Conservation (phyloP, 2,888 invertebrate species). For the Noctua janthe region DNA sequence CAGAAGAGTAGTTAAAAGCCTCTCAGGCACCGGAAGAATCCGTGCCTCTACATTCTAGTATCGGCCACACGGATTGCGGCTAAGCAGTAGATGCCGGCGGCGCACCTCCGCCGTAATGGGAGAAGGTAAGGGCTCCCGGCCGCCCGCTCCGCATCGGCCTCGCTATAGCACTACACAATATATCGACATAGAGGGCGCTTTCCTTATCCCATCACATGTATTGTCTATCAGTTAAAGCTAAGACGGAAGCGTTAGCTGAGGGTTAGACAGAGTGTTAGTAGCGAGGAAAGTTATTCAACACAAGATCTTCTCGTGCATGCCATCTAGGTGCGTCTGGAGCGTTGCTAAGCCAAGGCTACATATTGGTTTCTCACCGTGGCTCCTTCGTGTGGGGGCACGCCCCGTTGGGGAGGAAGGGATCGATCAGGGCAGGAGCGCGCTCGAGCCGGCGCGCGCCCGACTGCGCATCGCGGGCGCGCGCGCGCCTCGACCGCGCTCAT, state of each 20-base stretch:
- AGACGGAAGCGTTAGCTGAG: slow-evolving; percentile 87
- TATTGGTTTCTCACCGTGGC: slow-evolving; percentile 89
- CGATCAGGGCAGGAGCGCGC: slow-evolving; percentile 76
- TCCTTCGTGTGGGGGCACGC: slow-evolving; percentile 85
- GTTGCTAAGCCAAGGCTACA: slow-evolving; percentile 89
- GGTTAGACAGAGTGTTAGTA: slow-evolving; percentile 85
- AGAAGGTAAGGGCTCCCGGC: slow-evolving; percentile 90
- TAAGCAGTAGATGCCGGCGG: slow-evolving; percentile 88
- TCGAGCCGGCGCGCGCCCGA: slow-evolving; percentile 78
- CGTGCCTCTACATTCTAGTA: slow-evolving; percentile 82
- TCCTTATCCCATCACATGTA: slow-evolving; percentile 94
- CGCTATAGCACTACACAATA: slow-evolving; percentile 80
- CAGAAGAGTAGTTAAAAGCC: slow-evolving; percentile 89
- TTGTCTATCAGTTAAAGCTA: slow-evolving; percentile 85
- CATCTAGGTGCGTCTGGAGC: slow-evolving; percentile 86
- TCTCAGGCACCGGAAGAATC: slow-evolving; percentile 81
- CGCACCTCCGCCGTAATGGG: slow-evolving; percentile 91
- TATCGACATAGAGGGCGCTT: slow-evolving; percentile 92
- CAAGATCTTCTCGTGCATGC: slow-evolving; percentile 83
- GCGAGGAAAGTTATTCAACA: slow-evolving; percentile 86
- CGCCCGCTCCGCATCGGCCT: slow-evolving; percentile 89
- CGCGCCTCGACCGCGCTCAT: slow-evolving; percentile 80
- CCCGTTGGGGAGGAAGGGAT: slow-evolving; percentile 82
- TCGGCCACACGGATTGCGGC: slow-evolving; percentile 85
- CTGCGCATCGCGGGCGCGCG: slow-evolving; percentile 71